These are phyloP conservation scores for Terebella lapidaria DNA, from an alignment of 2,888 invertebrate species.

Conservation along the genomic window DNA sequence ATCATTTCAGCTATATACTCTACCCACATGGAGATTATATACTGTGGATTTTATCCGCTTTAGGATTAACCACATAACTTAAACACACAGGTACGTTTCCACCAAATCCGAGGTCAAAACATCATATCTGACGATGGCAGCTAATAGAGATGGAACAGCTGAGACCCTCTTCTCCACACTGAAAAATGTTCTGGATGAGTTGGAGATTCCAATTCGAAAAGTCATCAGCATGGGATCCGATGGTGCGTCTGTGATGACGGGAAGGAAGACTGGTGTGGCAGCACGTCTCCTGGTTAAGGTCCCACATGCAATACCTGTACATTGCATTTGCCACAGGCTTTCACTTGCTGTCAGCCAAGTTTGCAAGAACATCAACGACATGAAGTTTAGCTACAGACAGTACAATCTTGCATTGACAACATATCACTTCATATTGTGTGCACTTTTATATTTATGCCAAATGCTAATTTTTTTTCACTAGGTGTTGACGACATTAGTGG, in stretches of 20 bases:
- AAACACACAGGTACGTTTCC: too few species aligned
- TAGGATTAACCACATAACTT: too few species aligned
- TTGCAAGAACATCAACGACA: too few species aligned
- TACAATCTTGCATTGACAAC: too few species aligned
- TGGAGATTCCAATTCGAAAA: not conserved
- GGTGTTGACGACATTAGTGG: not conserved
- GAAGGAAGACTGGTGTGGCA: not conserved
- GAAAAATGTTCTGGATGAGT: not conserved
- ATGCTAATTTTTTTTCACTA: not conserved
- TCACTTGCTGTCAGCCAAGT: not conserved
- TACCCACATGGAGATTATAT: too few species aligned
- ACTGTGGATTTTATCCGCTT: too few species aligned
- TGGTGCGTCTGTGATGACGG: not conserved
- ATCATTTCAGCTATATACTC: too few species aligned
- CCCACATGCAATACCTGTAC: not conserved
- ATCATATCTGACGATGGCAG: not conserved
- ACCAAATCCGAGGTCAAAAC: too few species aligned
- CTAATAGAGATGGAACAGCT: not conserved
- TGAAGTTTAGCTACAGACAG: too few species aligned
- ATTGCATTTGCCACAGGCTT: not conserved
- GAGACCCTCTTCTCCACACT: not conserved
- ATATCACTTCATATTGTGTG: too few species aligned
- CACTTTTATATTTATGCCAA: not conserved
- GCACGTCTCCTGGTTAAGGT: not conserved
- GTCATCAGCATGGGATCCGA: not conserved